Conservation (phyloP, 2,888 invertebrate species). For the Schrankia costaestrigalis region DNA sequence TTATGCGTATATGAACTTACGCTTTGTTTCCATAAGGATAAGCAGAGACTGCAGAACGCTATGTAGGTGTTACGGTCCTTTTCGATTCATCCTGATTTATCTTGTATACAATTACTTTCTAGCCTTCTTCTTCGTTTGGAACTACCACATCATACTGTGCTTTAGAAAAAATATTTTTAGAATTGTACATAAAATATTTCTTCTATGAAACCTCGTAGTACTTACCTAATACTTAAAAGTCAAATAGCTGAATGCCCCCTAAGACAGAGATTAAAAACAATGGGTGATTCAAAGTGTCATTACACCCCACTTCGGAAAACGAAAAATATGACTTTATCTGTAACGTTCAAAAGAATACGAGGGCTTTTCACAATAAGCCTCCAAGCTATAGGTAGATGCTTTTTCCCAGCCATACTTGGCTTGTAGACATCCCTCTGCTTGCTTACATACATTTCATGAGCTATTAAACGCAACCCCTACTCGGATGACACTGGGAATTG, state of each 20-base stretch:
- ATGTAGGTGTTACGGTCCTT: too few relatives aligned
- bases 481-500: constrained; percentile 31
- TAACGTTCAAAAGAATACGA: constrained; percentile 62
- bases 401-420: constrained; percentile 60
- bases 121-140: too few relatives aligned
- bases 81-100: too few relatives aligned
- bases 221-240: too few relatives aligned
- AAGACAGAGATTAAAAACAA: constrained; percentile 34
- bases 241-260: constrained; percentile 1
- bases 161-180: too few relatives aligned
- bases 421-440: constrained; percentile 58
- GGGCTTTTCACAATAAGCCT: constrained; percentile 59
- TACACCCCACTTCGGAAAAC: constrained; percentile 34
- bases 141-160: too few relatives aligned
- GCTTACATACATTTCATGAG: constrained; percentile 80
- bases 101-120: too few relatives aligned
- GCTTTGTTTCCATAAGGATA: too few relatives aligned
- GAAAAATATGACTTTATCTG: constrained; percentile 54
- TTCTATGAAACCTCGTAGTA: too few relatives aligned
- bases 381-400: constrained; percentile 43
- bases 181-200: too few relatives aligned
- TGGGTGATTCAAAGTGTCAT: constrained; percentile 26
- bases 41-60: too few relatives aligned
- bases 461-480: constrained; percentile 72
- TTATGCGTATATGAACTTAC: too few relatives aligned